Base-by-base conservation (phyloP, 1,140 invertebrate genomes). In the Varroa destructor region DNA sequence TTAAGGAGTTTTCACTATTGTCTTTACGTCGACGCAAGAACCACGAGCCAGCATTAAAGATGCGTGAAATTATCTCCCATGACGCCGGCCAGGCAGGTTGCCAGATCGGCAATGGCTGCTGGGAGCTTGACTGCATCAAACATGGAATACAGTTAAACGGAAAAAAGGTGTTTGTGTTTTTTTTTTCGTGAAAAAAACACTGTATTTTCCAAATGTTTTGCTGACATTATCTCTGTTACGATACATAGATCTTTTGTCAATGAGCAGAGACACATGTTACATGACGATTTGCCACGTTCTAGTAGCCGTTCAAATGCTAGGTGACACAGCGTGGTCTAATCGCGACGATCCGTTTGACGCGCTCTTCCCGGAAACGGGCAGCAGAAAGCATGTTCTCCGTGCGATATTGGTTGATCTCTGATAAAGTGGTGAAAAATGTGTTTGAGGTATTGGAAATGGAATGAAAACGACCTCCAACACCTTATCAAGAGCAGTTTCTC, bases 81-180 rank as follows among this genome's bases (percentile, higher is more conserved):
- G 82, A 83, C 75, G 76, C 83, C 64, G 82, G 82, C 40, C 83
- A 84, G 76, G 83, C 83, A 51, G 83, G 83, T 57, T 82, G 84
- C 14, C 83, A 84, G 78, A 84, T 84, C 56, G 84, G 84, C 58
- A 84, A 84, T 78, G 82, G 83, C 71, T 85, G 84, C 75, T 85
- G 84, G 84, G 84, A 85, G 75, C 78, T 85, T 71, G 84, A 83
- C 76, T 84, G 83, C 73, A 75, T 84, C 58, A 80, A 82, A 72
- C 81, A 82, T 76, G 81, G 81, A 25, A 81, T 82, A 72, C 77
- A 77, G 72, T 12, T 67, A 46, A 67, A 46, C 46, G 8, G 4
- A 51, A 25, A 25, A 25, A 25, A 25, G 25, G 25, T 25, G 25
- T 25, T 25, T 25, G 25, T 25, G 25, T 25, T 25, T 25, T 25